phyloP scores from a whole-genome alignment of 1,140 invertebrate species.

The Saccostrea echinata region DNA sequence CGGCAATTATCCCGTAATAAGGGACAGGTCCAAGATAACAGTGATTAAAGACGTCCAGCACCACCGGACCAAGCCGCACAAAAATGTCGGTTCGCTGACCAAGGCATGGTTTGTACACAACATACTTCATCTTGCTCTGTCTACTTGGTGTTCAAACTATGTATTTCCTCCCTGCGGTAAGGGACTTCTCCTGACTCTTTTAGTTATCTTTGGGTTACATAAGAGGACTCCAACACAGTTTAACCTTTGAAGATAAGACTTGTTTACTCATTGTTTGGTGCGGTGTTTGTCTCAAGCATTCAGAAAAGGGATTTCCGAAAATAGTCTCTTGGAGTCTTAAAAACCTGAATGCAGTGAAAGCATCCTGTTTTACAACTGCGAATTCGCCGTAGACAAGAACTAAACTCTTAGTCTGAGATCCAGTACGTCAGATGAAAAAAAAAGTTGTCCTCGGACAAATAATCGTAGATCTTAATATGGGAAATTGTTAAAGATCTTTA shows the following conservation, averaged over 20 bases:
- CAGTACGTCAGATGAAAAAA: no score
- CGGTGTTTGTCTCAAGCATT: slow-evolving; percentile 21
- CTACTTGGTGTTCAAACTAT: slow-evolving; percentile 7
- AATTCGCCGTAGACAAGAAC: not conserved
- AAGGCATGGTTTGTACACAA: slow-evolving; percentile 34
- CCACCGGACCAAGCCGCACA: not conserved
- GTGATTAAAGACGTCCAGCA: not conserved
- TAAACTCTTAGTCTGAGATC: not conserved
- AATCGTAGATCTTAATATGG: not conserved
- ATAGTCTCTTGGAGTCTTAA: not conserved
- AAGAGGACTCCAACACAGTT: slow-evolving; percentile 28
- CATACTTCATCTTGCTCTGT: not conserved
- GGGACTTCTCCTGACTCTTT: not conserved
- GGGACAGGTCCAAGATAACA: not conserved
- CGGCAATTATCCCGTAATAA: slow-evolving; percentile 8
- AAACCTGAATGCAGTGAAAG: not conserved
- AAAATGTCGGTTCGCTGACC: not conserved
- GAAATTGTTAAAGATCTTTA: slow-evolving; percentile 9
- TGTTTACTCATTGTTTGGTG: slow-evolving; percentile 33
- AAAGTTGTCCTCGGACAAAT: not conserved
- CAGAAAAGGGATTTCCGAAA: slow-evolving; percentile 15
- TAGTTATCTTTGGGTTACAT: slow-evolving; percentile 10
- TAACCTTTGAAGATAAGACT: slow-evolving; percentile 34
- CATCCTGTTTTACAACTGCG: not conserved
- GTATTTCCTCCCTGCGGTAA: slow-evolving; percentile 3